A percentile compares a stretch with the other conserved stretches of the same genome.
These are phyloP conservation scores for Eumeta japonica DNA, from an alignment of 1,140 invertebrate genomes.

Conservation along the genomic window DNA sequence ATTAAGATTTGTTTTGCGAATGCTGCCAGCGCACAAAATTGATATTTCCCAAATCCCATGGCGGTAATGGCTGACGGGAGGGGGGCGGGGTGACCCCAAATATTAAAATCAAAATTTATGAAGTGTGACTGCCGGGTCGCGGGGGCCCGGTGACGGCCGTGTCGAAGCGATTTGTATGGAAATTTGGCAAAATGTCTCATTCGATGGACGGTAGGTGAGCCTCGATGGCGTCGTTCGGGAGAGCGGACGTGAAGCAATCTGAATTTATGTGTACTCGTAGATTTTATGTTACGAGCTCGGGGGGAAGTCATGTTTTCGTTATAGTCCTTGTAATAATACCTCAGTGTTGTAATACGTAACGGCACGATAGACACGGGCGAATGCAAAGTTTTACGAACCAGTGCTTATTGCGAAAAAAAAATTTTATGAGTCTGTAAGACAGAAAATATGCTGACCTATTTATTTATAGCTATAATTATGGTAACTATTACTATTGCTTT, in stretches of 20 bases:
- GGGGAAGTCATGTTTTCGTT: no score
- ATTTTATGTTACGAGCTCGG: slow-evolving; percentile 26
- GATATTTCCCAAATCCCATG: background rate
- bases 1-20: no score
- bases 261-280: slow-evolving; percentile 47
- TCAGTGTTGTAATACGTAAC: no score
- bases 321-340: no score
- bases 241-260: slow-evolving; percentile 37
- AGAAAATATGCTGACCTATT: no score
- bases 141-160: slow-evolving; percentile 14
- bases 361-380: no score
- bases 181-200: slow-evolving; percentile 37
- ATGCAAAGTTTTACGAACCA: no score
- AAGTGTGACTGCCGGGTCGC: slow-evolving; percentile 28
- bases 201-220: slow-evolving; percentile 34
- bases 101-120: slow-evolving; percentile 55
- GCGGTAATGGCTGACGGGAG: background rate
- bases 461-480: no score
- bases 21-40: no score
- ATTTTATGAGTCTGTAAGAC: no score
- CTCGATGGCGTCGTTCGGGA: slow-evolving; percentile 52
- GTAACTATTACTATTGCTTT: no score
- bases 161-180: slow-evolving; percentile 50
- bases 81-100: slow-evolving; percentile 23
- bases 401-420: no score